phyloP scores from a whole-genome alignment of 2,888 invertebrate species.

The Epicampocera succincta region DNA sequence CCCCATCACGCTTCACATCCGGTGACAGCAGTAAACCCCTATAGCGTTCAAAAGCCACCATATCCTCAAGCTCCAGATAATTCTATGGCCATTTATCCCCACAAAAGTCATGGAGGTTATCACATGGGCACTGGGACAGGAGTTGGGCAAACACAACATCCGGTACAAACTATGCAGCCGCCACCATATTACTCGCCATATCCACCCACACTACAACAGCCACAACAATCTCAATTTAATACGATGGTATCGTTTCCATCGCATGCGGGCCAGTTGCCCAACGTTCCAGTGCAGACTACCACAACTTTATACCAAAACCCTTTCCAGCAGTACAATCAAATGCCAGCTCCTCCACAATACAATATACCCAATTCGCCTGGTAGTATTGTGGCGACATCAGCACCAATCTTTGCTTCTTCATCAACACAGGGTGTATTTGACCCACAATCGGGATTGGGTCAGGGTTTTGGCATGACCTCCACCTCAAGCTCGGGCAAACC shows the following conservation, averaged over 20 bases:
- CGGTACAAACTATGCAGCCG: slow-evolving; percentile 47
- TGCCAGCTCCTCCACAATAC: slow-evolving; percentile 65
- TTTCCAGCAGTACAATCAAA: slow-evolving; percentile 66
- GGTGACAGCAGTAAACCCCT: slow-evolving; percentile 36
- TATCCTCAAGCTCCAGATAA: slow-evolving; percentile 44
- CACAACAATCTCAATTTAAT: slow-evolving; percentile 53
- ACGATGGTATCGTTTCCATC: slow-evolving; percentile 67
- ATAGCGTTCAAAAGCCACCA: slow-evolving; percentile 53
- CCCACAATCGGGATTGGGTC: slow-evolving; percentile 47
- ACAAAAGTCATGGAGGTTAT: slow-evolving; percentile 63
- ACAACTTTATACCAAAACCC: slow-evolving; percentile 58
- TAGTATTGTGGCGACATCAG: slow-evolving; percentile 66
- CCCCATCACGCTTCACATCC: slow-evolving; percentile 55
- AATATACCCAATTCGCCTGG: slow-evolving; percentile 58
- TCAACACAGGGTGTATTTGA: slow-evolving; percentile 53
- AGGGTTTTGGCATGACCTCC: slow-evolving; percentile 66
- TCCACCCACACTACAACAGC: slow-evolving; percentile 59
- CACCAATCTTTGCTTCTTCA: slow-evolving; percentile 64
- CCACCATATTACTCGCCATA: slow-evolving; percentile 55
- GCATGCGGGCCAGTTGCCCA: slow-evolving; percentile 51
- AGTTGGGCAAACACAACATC: slow-evolving; percentile 48
- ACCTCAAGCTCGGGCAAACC: slow-evolving; percentile 54
- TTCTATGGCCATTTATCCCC: slow-evolving; percentile 36
- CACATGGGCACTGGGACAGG: slow-evolving; percentile 35
- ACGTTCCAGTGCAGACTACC: slow-evolving; percentile 56